Conservation (phyloP, 2,888 invertebrate genomes). For the Isotomurus palustris region DNA sequence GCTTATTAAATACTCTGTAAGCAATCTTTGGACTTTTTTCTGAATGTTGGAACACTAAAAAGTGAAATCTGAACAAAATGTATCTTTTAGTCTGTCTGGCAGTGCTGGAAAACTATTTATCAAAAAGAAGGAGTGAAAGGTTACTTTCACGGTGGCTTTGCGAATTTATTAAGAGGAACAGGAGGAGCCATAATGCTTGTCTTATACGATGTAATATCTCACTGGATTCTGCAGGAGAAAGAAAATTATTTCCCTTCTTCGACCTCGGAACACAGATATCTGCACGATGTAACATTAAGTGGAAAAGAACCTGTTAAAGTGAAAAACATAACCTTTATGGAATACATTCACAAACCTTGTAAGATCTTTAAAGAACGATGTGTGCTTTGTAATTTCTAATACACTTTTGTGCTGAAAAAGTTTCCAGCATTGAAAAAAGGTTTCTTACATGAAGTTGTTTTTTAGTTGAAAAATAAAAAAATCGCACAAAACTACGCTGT, state of each 20-base stretch:
- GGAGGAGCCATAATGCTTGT: conserved; percentile 34
- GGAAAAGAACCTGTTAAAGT: not conserved
- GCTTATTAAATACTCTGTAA: too few relatives aligned
- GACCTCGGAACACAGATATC: too few relatives aligned
- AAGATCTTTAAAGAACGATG: conserved; percentile 4
- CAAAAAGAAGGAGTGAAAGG: conserved; percentile 24
- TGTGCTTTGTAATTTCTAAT: conserved; percentile 9
- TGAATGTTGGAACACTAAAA: not conserved
- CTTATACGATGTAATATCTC: conserved; percentile 25
- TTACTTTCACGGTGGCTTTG: conserved; percentile 26
- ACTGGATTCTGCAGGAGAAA: conserved; percentile 1
- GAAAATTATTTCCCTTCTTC: conserved; percentile 4
- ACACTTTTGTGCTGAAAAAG: too few relatives aligned
- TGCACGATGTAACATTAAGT: not conserved
- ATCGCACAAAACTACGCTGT: too few relatives aligned
- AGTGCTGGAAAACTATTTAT: conserved; percentile 23
- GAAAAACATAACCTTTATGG: not conserved
- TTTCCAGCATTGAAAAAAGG: too few relatives aligned
- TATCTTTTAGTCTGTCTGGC: not conserved
- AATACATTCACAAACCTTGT: not conserved
- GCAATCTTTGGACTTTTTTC: not conserved
- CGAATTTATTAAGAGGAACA: conserved; percentile 27
- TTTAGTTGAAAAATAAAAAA: too few relatives aligned
- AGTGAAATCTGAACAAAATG: not conserved
- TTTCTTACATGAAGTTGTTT: too few relatives aligned